Evolutionary conservation across 2,888 invertebrate species (phyloP), one percentile per base, ranked within the genome.

Genomic region (Cabera pusaria): DNA sequence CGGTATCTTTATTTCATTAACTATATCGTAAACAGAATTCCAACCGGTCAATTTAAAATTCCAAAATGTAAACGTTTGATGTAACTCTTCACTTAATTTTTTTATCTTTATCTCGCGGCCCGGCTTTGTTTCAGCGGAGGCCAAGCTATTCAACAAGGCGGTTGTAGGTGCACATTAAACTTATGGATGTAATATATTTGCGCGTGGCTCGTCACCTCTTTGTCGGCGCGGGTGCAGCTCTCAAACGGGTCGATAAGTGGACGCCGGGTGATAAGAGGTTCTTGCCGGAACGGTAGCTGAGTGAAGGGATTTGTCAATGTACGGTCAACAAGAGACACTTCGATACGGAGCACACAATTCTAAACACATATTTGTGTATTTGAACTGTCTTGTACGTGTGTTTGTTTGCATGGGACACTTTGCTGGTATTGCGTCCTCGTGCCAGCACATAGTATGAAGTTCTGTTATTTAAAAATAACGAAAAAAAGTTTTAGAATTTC

Each of bases 261-360:
- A 50, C 71, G 65, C 64, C 53, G 63, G 46, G 67, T 73, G 84
- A 85, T 85, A 85, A 78, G 60, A 56, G 47, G 61, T 50, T 64
- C 67, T 64, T 59, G 33, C 48, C 56, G 61, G 68, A 72, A 84
- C 86, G 79, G 86, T 85, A 86, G 87, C 83, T 55, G 64, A 74
- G 72, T 65, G 68, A 65, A 71, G 65, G 75, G 83, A 83, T 84
- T 86, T 83, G 81, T 84, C 80, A 72, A 66, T 56, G 83, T 80
- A 84, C 76, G 52, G 87, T 82, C 85, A 84, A 80, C 85, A 85
- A 17, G 49, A 20, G 37, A 37, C 5, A 24, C 33, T 24, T 39
- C 31, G 28, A 25, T 32, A 11, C 21, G 17, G 21, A 17, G 20
- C 34, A 40, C 40, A 48, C 45, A 28, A 18, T 25, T 21, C 27